phyloP scores from a whole-genome alignment of 2,888 invertebrate species.

The Steinernema hermaphroditum region DNA sequence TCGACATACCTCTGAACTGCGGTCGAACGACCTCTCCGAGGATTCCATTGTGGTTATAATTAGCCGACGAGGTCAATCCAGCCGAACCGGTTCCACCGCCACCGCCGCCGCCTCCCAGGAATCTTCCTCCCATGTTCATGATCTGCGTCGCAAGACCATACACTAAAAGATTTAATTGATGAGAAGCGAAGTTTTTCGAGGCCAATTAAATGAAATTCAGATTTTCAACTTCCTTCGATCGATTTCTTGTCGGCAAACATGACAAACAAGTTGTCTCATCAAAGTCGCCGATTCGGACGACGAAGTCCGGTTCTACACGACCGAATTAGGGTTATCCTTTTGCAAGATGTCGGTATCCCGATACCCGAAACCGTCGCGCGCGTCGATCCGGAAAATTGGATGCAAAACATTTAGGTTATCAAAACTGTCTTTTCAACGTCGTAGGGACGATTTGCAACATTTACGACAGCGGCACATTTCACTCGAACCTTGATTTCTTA shows the following conservation, averaged over 20 bases:
- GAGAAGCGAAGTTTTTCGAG: too few species aligned
- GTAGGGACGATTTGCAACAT: too few species aligned
- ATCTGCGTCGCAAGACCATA: slow-evolving; percentile 45
- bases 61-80: slow-evolving; percentile 12
- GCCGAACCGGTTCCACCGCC: slow-evolving; percentile 16
- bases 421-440: not conserved
- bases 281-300: not conserved
- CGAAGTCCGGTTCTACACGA: too few species aligned
- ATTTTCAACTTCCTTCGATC: slow-evolving; percentile 11
- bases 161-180: slow-evolving; percentile 34
- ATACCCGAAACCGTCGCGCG: not conserved
- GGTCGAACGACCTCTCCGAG: slow-evolving; percentile 44
- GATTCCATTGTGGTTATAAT: slow-evolving; percentile 42
- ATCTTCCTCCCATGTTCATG: slow-evolving; percentile 46
- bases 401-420: not conserved
- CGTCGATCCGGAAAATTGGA: not conserved
- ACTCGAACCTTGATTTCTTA: too few species aligned
- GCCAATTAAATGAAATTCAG: too few species aligned
- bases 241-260: slow-evolving; percentile 27
- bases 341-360: too few species aligned
- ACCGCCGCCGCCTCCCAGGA: slow-evolving; percentile 36
- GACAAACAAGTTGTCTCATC: not conserved
- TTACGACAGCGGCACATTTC: too few species aligned
- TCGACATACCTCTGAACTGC: slow-evolving; percentile 40
- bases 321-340: too few species aligned